These are phyloP conservation scores for Leptestheria dahalacensis DNA, from an alignment of 1,140 invertebrate species.

Conservation along the genomic window DNA sequence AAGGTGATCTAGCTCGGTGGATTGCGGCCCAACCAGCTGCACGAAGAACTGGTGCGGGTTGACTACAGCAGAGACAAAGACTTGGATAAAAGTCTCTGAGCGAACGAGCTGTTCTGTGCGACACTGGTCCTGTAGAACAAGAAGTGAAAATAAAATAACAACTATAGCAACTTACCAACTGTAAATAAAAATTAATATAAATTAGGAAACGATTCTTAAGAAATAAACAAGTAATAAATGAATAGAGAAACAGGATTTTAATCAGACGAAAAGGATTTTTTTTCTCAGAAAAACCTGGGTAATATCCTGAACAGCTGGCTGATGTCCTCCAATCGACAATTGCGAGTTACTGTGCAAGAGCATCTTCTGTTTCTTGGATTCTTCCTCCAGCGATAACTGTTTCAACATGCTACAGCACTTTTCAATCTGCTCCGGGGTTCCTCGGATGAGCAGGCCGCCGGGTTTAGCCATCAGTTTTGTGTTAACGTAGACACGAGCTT, in stretches of 20 bases:
- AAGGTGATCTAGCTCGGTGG: constrained; percentile 27
- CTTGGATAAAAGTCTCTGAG: constrained; percentile 24
- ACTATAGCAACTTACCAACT: not conserved
- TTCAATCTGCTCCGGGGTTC: constrained; percentile 27
- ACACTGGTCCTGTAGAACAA: constrained; percentile 19
- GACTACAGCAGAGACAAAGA: constrained; percentile 30
- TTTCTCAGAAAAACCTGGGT: no score
- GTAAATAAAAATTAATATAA: constrained; percentile 14
- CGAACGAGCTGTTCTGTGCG: constrained; percentile 4
- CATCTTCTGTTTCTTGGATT: constrained; percentile 21
- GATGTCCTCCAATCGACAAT: no score
- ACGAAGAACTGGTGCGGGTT: constrained; percentile 31
- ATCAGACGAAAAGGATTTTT: no score
- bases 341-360: constrained; percentile 19
- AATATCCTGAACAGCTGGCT: no score
- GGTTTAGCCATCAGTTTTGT: not conserved
- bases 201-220: no score
- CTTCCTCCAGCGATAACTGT: constrained; percentile 24
- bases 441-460: constrained; percentile 24
- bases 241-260: no score
- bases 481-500: constrained; percentile 5
- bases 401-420: constrained; percentile 23
- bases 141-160: not conserved
- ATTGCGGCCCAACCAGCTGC: constrained; percentile 25
- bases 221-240: no score